These are phyloP conservation scores for Ophonus ardosiacus DNA, from an alignment of 2,888 invertebrate genomes.

Conservation along the genomic window DNA sequence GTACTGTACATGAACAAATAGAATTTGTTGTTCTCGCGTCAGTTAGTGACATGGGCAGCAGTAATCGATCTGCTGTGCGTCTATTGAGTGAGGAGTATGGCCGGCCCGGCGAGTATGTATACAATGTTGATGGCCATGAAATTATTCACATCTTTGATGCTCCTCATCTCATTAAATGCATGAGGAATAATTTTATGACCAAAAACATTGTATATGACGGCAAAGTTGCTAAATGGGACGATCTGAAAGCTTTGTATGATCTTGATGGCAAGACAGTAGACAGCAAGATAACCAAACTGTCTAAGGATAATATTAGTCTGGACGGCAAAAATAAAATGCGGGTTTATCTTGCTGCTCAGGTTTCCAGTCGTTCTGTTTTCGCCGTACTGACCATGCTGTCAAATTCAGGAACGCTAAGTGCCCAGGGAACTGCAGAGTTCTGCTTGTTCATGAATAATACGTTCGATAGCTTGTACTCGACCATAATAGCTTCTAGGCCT, in stretches of 20 bases:
- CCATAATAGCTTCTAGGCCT: background rate
- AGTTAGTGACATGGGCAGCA: slow-evolving; percentile 24
- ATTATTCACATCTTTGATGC: no score
- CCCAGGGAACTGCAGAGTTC: background rate
- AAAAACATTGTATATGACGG: slow-evolving; percentile 46
- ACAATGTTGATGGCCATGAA: slow-evolving; percentile 23
- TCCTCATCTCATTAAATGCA: no score
- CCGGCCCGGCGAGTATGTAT: no score
- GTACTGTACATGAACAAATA: slow-evolving; percentile 24
- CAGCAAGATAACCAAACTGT: slow-evolving; percentile 28
- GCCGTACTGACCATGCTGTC: background rate
- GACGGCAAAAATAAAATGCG: slow-evolving; percentile 41
- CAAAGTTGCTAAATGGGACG: background rate
- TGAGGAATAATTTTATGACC: no score
- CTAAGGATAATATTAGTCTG: slow-evolving; percentile 30
- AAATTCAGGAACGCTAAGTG: background rate
- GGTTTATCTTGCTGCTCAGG: slow-evolving; percentile 36
- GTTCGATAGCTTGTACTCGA: slow-evolving; percentile 16
- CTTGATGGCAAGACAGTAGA: slow-evolving; percentile 5
- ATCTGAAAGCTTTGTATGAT: slow-evolving; percentile 10
- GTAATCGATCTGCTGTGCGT: slow-evolving; percentile 23
- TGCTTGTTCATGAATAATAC: slow-evolving; percentile 17
- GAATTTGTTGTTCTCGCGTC: slow-evolving; percentile 31
- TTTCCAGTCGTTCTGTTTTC: slow-evolving; percentile 29
- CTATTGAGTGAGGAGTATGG: slow-evolving; percentile 8